phyloP scores from a whole-genome alignment of 2,888 invertebrate genomes.

The Netelia virgata region DNA sequence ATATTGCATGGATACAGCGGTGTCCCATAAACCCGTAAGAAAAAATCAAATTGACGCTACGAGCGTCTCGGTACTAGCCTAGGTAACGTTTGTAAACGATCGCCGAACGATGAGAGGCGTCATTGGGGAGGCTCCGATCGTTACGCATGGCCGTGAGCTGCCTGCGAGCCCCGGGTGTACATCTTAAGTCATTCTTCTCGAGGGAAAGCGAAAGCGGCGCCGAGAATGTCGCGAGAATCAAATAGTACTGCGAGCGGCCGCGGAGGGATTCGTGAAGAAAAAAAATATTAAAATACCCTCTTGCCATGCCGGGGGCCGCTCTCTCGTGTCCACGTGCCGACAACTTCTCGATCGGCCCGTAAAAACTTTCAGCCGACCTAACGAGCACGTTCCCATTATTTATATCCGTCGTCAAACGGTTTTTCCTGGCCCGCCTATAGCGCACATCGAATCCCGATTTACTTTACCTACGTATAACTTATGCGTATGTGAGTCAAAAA shows the following conservation, averaged over 20 bases:
- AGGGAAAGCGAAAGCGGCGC: constrained; percentile 11
- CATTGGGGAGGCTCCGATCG: constrained; percentile 46
- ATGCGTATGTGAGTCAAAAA: background rate
- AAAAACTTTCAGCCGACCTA: constrained; percentile 82
- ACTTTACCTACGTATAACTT: constrained; percentile 15
- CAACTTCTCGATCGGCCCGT: constrained; percentile 77
- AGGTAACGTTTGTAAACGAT: constrained; percentile 51
- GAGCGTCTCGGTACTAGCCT: constrained; percentile 31
- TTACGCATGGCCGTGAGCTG: constrained; percentile 44
- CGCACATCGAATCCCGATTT: constrained; percentile 34
- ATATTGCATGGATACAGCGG: constrained; percentile 1
- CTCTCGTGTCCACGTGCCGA: constrained; percentile 64
- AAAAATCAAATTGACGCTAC: constrained; percentile 34
- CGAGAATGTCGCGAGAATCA: constrained; percentile 43
- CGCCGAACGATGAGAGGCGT: constrained; percentile 42
- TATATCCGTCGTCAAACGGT: constrained; percentile 75
- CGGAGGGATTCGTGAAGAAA: constrained; percentile 41
- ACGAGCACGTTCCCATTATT: constrained; percentile 81
- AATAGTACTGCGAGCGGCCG: constrained; percentile 43
- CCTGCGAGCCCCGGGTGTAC: constrained; percentile 26
- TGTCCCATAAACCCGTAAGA: constrained; percentile 40
- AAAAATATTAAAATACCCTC: constrained; percentile 49
- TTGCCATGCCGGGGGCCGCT: constrained; percentile 51
- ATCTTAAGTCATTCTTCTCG: constrained; percentile 36
- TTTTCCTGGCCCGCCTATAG: constrained; percentile 73